Percentiles rank a stretch among this genome's conserved stretches.
phyloP scores from a whole-genome alignment of 2,113 vertebrate species.

The Bos taurus region DNA sequence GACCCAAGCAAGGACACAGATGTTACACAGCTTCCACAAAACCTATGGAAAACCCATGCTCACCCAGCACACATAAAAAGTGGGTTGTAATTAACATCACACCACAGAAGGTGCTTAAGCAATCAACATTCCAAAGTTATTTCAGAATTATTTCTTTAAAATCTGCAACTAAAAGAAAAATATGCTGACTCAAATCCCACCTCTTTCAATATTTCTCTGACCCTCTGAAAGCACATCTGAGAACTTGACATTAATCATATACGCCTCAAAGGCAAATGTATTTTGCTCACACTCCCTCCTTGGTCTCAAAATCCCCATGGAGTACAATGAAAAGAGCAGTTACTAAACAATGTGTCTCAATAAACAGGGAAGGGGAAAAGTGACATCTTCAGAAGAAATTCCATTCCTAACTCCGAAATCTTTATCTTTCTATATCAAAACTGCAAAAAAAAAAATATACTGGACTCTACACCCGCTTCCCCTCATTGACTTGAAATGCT shows the following conservation, averaged over 20 bases:
- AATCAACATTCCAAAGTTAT: neutral
- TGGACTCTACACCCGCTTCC: neutral
- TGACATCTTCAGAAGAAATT: neutral
- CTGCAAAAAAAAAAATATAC: neutral
- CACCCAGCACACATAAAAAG: neutral
- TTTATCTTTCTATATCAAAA: neutral
- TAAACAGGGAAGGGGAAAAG: neutral
- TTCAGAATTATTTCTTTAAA: slow-evolving; percentile 21
- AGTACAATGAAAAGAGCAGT: neutral
- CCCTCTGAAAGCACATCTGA: neutral
- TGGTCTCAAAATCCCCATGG: neutral
- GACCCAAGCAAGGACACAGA: neutral
- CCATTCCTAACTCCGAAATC: neutral
- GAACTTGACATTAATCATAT: neutral
- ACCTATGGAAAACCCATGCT: slow-evolving; percentile 4
- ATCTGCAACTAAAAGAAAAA: slow-evolving; percentile 34
- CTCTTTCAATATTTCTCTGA: neutral
- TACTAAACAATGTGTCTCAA: neutral
- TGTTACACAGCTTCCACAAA: neutral
- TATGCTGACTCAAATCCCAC: neutral
- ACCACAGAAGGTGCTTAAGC: neutral
- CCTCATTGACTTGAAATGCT: neutral
- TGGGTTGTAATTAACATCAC: neutral
- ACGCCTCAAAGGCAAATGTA: slow-evolving; percentile 15
- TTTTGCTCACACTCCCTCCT: neutral